Conservation (phyloP, 2,888 invertebrate genomes). For the Crematogaster levior region DNA sequence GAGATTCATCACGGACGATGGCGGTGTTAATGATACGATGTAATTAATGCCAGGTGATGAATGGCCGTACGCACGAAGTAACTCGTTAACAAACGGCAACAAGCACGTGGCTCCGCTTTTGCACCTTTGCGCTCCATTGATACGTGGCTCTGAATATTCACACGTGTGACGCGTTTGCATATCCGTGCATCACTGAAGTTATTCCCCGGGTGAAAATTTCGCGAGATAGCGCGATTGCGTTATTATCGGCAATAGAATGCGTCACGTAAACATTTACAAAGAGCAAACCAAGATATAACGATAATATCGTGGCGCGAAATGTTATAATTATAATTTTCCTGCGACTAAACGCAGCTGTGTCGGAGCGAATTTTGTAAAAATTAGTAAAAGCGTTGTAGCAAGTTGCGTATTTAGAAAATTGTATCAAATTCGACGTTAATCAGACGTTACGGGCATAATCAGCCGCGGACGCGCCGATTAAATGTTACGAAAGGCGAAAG, state of each 20-base stretch:
- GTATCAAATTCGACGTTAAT: slow-evolving; percentile 8
- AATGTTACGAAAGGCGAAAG: neutral
- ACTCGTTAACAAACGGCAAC: slow-evolving; percentile 61
- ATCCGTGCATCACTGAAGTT: slow-evolving; percentile 2
- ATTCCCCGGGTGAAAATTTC: neutral
- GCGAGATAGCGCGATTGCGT: slow-evolving; percentile 17
- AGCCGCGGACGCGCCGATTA: slow-evolving; percentile 27
- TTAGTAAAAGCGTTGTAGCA: neutral
- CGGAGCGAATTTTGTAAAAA: slow-evolving; percentile 7
- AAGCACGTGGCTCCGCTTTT: slow-evolving; percentile 50
- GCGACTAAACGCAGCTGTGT: neutral
- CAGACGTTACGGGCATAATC: neutral
- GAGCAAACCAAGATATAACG: slow-evolving; percentile 1
- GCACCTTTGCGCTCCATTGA: slow-evolving; percentile 30
- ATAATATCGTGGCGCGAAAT: neutral
- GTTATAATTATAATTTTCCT: neutral
- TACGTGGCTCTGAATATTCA: slow-evolving; percentile 43
- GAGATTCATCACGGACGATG: slow-evolving; percentile 69
- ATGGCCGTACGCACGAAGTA: slow-evolving; percentile 64
- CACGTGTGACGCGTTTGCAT: slow-evolving; percentile 31
- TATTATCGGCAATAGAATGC: slow-evolving; percentile 19
- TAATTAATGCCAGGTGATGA: slow-evolving; percentile 73
- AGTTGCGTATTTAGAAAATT: neutral
- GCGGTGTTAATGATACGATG: slow-evolving; percentile 73
- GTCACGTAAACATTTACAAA: slow-evolving; percentile 5